Percentiles rank a stretch among this genome's conserved stretches.
phyloP scores from a whole-genome alignment of 2,797 vertebrate species.

The Coregonus ussuriensis region DNA sequence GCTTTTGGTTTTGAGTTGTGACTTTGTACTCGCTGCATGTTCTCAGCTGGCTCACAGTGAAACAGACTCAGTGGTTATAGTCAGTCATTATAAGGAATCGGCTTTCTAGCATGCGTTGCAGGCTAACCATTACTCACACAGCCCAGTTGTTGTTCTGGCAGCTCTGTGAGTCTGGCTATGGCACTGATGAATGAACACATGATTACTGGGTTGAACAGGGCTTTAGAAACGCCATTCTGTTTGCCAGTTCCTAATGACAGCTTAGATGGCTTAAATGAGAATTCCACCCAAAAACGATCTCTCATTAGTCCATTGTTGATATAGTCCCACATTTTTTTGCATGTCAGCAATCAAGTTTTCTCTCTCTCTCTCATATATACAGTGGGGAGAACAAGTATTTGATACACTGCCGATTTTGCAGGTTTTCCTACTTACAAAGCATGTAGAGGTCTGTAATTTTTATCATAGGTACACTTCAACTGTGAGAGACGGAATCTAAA shows the following conservation, averaged over 20 bases:
- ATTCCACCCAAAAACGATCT: not conserved
- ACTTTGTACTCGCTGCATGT: not conserved
- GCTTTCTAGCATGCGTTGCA: constrained; percentile 2
- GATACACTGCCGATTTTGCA: too few relatives aligned
- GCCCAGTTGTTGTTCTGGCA: constrained; percentile 36
- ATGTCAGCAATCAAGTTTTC: too few relatives aligned
- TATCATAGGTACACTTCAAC: too few relatives aligned
- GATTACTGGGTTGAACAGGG: constrained; percentile 24
- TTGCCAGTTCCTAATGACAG: constrained; percentile 50
- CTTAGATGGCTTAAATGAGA: constrained; percentile 21
- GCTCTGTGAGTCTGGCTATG: constrained; percentile 34
- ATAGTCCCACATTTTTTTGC: constrained; percentile 4
- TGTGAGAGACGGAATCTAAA: too few relatives aligned
- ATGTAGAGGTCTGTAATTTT: too few relatives aligned
- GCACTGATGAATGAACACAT: constrained; percentile 51
- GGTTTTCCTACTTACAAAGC: too few relatives aligned
- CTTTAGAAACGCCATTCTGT: constrained; percentile 22
- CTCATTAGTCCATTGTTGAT: constrained; percentile 31
- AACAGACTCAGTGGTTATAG: constrained; percentile 14
- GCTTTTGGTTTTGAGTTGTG: too few relatives aligned
- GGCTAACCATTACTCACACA: not conserved
- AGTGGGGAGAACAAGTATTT: too few relatives aligned
- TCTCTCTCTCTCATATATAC: too few relatives aligned
- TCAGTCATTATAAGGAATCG: not conserved
- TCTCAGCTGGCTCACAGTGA: constrained; percentile 15